Evolutionary conservation across 2,888 invertebrate species (phyloP).

Genomic region (Noctua comes): DNA sequence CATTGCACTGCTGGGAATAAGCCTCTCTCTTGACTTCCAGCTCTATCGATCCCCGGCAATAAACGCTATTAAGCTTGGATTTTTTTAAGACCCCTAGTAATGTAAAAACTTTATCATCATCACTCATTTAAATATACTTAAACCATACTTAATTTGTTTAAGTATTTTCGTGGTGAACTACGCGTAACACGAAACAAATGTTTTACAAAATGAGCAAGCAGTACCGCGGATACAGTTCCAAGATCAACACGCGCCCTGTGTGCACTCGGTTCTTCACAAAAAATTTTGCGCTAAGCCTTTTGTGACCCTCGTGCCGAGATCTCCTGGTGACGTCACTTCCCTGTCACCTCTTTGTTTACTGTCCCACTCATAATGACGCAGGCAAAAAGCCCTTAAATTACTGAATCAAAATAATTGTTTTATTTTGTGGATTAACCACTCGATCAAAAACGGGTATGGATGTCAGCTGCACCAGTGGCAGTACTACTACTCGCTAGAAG

Average conservation of each 20-base stretch:
- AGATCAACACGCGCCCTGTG: constrained; percentile 21
- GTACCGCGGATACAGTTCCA: constrained; percentile 1
- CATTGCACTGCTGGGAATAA: not conserved
- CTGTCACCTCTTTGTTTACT: constrained; percentile 51
- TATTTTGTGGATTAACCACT: constrained; percentile 9
- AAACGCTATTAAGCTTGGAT: not conserved
- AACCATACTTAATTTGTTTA: not conserved
- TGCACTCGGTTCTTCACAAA: constrained; percentile 51
- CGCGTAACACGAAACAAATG: not conserved
- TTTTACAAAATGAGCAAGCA: constrained; percentile 26
- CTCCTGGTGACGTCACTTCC: constrained; percentile 54
- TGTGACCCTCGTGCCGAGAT: constrained; percentile 49
- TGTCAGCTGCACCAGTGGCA: not conserved
- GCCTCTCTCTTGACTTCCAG: not conserved
- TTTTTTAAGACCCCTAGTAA: not conserved
- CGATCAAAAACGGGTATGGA: not conserved
- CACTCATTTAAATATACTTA: not conserved
- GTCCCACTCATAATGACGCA: constrained; percentile 27
- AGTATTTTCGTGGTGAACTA: not conserved
- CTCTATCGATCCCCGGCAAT: not conserved
- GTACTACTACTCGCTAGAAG: not conserved
- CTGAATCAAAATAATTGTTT: constrained; percentile 21
- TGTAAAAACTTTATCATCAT: not conserved
- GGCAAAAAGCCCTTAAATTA: constrained; percentile 6
- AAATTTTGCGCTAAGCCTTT: constrained; percentile 60